Base-by-base conservation (phyloP, 2,888 invertebrate species). In the Athalia circularis region DNA sequence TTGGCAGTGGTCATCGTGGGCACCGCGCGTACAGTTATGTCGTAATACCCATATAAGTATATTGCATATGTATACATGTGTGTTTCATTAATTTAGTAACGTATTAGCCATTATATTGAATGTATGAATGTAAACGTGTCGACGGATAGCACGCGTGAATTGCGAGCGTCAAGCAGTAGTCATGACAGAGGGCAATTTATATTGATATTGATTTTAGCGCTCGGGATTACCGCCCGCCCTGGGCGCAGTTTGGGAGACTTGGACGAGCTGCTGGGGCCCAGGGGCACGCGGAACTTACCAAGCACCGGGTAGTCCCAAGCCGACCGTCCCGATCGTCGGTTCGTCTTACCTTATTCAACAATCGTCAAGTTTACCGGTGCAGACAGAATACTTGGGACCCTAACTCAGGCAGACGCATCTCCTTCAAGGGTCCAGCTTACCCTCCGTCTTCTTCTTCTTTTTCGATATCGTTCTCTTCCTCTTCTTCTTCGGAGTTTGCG, bases 171-270 rank as follows among this genome's bases (percentile, higher is more conserved):
- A 29, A 2, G 29, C 29, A 29, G 29, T 50, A 75, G 64, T 50
- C 75, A 62, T 75, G 75, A 75, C 75, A 62, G 75, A 75, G 72
- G 72, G 64, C 29, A 64, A 78, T 74, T 81, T 83, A 82, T 84
- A 86, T 86, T 87, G 85, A 85, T 87, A 87, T 87, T 87, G 87
- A 87, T 87, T 85, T 80, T 81, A 57, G 65, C 81, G 83, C 80
- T 82, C 62, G 75, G 50, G 29, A 75, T 62, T 75, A 15, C 57
- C 70, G 57, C 72, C 47, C 64, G 75, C 62, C 61, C 75, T 64
- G 75, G 43, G 50, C 74, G 29, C 57, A 54, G 54, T 54, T 67
- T 47, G 45, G 67, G 67, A 67, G 47, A 50, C 67, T 8, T 9
- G 7, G 67, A 47, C 50, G 11, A 13, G 50, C 45, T 29, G 29